These are phyloP conservation scores for Amphiprion percula DNA, from an alignment of 2,113 vertebrate species.

Conservation along the genomic window DNA sequence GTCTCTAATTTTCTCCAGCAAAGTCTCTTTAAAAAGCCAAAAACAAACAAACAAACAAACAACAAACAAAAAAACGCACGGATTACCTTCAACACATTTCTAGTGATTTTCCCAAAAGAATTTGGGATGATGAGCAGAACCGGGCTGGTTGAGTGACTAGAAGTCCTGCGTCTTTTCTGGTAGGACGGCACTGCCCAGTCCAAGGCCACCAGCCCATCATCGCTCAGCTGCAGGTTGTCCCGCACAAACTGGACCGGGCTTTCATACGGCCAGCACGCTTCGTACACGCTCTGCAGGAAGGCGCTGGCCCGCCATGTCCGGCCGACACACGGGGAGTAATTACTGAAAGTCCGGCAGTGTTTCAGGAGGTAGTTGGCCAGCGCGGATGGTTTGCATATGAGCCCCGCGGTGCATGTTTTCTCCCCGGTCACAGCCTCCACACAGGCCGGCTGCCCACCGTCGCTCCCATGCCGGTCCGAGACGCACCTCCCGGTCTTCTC, in stretches of 20 bases:
- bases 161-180: conserved; percentile 84
- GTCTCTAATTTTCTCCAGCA: not conserved
- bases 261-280: conserved; percentile 80
- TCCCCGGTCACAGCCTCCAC: conserved; percentile 8
- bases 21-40: not conserved
- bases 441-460: conserved; percentile 14
- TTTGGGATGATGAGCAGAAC: conserved; percentile 88
- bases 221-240: conserved; percentile 86
- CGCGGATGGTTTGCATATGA: conserved; percentile 87
- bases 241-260: conserved; percentile 83
- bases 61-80: not conserved
- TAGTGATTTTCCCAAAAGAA: conserved; percentile 88
- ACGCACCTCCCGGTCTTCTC: conserved; percentile 42
- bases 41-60: too few species aligned
- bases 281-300: conserved; percentile 81
- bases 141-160: conserved; percentile 85
- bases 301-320: conserved; percentile 83
- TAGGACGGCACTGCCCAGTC: conserved; percentile 87
- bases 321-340: conserved; percentile 62
- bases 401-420: conserved; percentile 55
- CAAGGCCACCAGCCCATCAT: conserved; percentile 86
- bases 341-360: conserved; percentile 82
- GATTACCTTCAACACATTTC: conserved; percentile 86
- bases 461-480: conserved; percentile 26
- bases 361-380: conserved; percentile 86